Evolutionary conservation across 1,140 invertebrate genomes (phyloP), one percentile per base, ranked within the genome.

Genomic region (Cyphomyrmex costatus): DNA sequence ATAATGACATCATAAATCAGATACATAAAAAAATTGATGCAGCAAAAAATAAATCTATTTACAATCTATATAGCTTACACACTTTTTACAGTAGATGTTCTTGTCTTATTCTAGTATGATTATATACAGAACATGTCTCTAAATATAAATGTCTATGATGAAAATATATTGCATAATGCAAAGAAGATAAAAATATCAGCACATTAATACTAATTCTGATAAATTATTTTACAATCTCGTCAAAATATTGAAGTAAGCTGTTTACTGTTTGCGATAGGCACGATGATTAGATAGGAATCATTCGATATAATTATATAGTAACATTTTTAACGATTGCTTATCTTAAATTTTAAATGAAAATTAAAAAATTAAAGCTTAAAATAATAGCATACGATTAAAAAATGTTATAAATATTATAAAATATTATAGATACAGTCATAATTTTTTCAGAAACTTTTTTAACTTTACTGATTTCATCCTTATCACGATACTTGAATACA

Each of bases 41-140:
- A 88, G 80, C 76, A 80, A 83, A 80, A 83, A 86, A 33, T 78
- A 79, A 79, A 21, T 86, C 76, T 89, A 89, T 89, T 89, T 89
- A 89, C 87, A 89, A 68, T 88, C 27, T 86, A 76, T 86, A 76
- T 76, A 86, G 85, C 46, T 77, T 88, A 89, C 58, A 89, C 33
- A 42, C 27, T 66, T 76, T n/a, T 16, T 68, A 82, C 27, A 70
- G 27, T 70, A 70, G 30, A 70, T 56, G 8, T 80, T 42, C 16
- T 12, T 53, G 27, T 14, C 12, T 66, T 85, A 51, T 3, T 42
- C 36, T 78, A 30, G 36, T 56, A 85, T 19, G 49, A 85, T 36
- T 89, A 89, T 86, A 7, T 88, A 89, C 83, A 88, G 7, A 21
- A 66, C 36, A 3, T 79, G 16, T 76, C 53, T n/a, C 21, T 56